A percentile compares a stretch with the other conserved stretches of the same genome.
Evolutionary conservation across 37 sponge, comb jelly and placozoan species (phyloP).

Genomic region (Halisarca cf. caerulea): DNA sequence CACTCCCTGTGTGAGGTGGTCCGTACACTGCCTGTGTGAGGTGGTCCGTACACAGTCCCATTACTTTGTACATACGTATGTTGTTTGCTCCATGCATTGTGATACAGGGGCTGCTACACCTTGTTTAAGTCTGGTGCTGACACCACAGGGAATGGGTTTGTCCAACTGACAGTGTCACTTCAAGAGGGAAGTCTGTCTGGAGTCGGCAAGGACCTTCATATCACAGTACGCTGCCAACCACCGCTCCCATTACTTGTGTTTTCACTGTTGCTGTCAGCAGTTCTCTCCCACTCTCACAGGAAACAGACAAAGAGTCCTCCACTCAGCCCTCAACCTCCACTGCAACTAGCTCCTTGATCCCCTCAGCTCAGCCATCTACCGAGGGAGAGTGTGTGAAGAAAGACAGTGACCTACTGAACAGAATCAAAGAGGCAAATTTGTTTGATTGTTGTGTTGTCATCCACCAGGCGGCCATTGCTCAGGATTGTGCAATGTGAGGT

Average conservation of each 20-base stretch:
- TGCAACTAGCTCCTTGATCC: too few relatives aligned
- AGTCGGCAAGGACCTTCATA: too few relatives aligned
- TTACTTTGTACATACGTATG: too few relatives aligned
- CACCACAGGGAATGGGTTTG: conserved; percentile 27
- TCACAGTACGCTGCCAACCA: too few relatives aligned
- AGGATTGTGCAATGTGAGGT: neutral
- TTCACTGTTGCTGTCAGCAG: too few relatives aligned
- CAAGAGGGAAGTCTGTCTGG: neutral
- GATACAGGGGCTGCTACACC: conserved; percentile 49
- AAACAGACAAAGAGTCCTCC: too few relatives aligned
- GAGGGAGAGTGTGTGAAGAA: neutral
- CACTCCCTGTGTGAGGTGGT: too few relatives aligned
- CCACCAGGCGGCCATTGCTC: neutral
- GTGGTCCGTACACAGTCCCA: too few relatives aligned
- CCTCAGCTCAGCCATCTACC: neutral
- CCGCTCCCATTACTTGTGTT: too few relatives aligned
- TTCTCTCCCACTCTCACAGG: too few relatives aligned
- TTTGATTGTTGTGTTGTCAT: conserved; percentile 6
- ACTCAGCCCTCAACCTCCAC: too few relatives aligned
- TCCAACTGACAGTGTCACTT: conserved; percentile 40
- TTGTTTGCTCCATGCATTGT: neutral
- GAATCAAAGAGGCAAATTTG: neutral
- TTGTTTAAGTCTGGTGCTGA: conserved; percentile 69
- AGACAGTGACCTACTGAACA: neutral
- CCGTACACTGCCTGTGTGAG: too few relatives aligned